Base-by-base conservation (phyloP, 2,888 invertebrate genomes). In the Ditula angustiorana region DNA sequence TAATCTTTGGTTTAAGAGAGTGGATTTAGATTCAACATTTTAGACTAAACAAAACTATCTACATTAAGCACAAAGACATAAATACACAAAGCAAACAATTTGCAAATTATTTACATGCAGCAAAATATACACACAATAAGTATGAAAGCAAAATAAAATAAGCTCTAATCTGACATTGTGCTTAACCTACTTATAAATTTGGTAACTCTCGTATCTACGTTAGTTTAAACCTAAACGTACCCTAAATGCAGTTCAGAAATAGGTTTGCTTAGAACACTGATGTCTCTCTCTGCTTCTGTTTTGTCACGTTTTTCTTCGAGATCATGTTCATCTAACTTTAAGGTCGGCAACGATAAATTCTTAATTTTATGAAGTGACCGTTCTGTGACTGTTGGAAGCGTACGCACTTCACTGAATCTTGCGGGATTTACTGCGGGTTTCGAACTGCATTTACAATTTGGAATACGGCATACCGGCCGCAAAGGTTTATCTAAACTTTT, bases 221-320 rank as follows among this genome's bases (percentile, higher is more conserved):
- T 44, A 59, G 59, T 44, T 37, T 19, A 69, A 68, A 59, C 67
- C 80, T 88, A 94, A 69, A 94, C 93, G 80, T 93, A 94, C 46
- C 94, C 94, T 82, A 94, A 90, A 80, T 93, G 93, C 74, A 94
- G 92, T 80, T 94, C 94, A 63, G 93, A 92, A 70, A 94, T 86
- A 11, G 91, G 91, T 77, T 92, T 92, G 67, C 66, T 85, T 19
- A 83, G 66, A 21, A 74, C 72, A 33, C 77, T 74, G 7, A 75
- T 66, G 60, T 91, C 91, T 70, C 83, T 86, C 71, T 90, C 92
- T 10, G 88, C 89, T 66, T 86, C 83, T 3, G 80, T 69, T 59
- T 78, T 78, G 57, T 83, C 84, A 46, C 71, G 72, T 60, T 78
- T 81, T 33, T 80, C 81, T 11, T 78, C 83, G 66, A 79, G 81